Base-by-base conservation (phyloP, 1,140 invertebrate genomes). In the Lepidurus apus region DNA sequence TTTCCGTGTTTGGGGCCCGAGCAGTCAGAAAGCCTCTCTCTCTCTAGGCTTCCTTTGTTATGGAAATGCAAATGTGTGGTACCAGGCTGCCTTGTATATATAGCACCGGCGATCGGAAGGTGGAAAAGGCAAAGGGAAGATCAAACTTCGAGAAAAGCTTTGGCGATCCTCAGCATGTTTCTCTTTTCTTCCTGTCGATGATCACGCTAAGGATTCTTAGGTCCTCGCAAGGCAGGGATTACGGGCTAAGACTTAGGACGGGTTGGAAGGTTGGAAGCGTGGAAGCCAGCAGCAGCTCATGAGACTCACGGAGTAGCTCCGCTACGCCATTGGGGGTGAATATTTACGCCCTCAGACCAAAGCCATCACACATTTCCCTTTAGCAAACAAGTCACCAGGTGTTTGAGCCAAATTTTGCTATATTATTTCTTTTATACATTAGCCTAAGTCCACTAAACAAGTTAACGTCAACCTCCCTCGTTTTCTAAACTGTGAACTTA, bases 401-500 rank as follows among this genome's bases (percentile, higher is more conserved):
- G 34, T 3, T 34, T 34, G 34, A 34, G 34, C 34, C 34, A 4
- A 3, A 34, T 34, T 34, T 34, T 34, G 34, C 65, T 73, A 17
- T 79, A 42, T 17, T 13, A 42, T 17, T 13, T 34, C 0, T 47
- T 75, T 45, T 26, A 13, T 65, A 3, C 43, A 21, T 79, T 73
- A 77, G 65, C 65, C 74, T 79, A 74, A 42, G 74, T 53, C 34
- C 74, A 74, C 77, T 75, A 43, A 73, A 43, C 77, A 24, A n/a
- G 21, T 76, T 47, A 24, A 74, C 47, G 45, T 79, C 53, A 42
- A 73, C 42, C 73, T 34, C 53, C 65, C 26, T n/a, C 26, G 44
- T 45, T 26, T 24, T 73, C 47, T 43, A 74, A 75, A 43, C 53
- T 45, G 42, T 75, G 74, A 80, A 78, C 79, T 74, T 81, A 73